Conservation (phyloP, 2,888 invertebrate species). For the Calliopum simillimum region DNA sequence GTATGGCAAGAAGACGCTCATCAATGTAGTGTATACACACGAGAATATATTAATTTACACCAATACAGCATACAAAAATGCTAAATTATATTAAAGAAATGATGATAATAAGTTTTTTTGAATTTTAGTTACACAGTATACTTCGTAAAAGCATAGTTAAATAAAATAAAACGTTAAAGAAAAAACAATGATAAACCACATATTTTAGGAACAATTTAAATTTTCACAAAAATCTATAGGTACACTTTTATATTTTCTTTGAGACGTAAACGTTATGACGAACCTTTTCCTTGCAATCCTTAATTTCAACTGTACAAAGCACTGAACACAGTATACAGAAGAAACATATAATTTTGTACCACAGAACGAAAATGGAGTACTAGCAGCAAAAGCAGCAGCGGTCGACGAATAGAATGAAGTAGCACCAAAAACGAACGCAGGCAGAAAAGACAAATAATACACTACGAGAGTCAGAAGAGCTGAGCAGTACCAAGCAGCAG, state of each 20-base stretch:
- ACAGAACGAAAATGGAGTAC: conserved; percentile 31
- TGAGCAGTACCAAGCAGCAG: neutral
- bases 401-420: too few relatives aligned
- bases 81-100: too few relatives aligned
- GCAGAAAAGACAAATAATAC: too few relatives aligned
- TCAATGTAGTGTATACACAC: too few relatives aligned
- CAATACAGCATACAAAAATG: too few relatives aligned
- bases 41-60: too few relatives aligned
- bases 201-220: conserved; percentile 15
- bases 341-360: conserved; percentile 45
- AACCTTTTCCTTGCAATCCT: conserved; percentile 58
- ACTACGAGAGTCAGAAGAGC: too few relatives aligned
- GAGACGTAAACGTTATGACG: conserved; percentile 42
- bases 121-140: neutral
- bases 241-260: conserved; percentile 23
- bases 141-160: neutral
- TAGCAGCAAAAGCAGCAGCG: too few relatives aligned
- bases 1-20: too few relatives aligned
- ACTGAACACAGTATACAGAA: conserved; percentile 28
- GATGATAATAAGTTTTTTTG: neutral
- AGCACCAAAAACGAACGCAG: too few relatives aligned
- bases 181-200: neutral
- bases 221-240: conserved; percentile 23
- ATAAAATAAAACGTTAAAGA: neutral
- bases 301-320: conserved; percentile 59